Evolutionary conservation across 2,888 invertebrate genomes (phyloP).

Genomic region (Hyles lineata): DNA sequence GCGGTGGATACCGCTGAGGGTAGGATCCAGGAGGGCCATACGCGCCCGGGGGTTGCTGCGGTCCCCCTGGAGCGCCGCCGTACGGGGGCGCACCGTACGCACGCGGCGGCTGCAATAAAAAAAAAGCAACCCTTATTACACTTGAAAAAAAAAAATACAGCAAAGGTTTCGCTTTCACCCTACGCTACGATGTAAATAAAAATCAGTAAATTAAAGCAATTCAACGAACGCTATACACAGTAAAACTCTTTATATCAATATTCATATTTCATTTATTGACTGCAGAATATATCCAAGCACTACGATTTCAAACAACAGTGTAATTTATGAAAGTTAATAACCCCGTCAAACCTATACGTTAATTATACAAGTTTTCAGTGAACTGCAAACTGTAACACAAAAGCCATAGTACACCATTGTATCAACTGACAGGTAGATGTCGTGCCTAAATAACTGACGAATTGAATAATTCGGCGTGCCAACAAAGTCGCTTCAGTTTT

Average conservation of each 20-base stretch:
- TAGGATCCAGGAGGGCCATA: constrained; percentile 86
- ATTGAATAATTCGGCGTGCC: constrained; percentile 79
- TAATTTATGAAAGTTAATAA: constrained; percentile 21
- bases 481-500: constrained; percentile 83
- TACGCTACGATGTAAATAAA: neutral
- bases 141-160: neutral
- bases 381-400: neutral
- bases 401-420: constrained; percentile 2
- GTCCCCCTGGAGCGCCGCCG: constrained; percentile 76
- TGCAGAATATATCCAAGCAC: neutral
- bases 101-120: constrained; percentile 72
- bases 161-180: neutral
- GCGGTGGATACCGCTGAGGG: constrained; percentile 82
- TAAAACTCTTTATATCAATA: neutral
- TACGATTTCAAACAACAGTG: neutral
- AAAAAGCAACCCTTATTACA: neutral
- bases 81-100: constrained; percentile 82
- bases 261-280: neutral
- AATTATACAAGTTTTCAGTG: neutral
- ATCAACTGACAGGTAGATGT: constrained; percentile 56
- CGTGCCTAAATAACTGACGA: constrained; percentile 79
- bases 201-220: constrained; percentile 10
- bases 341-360: constrained; percentile 31
- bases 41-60: constrained; percentile 77
- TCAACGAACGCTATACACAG: neutral